Percentiles rank a stretch among this genome's conserved stretches.
phyloP scores from a whole-genome alignment of 23 tunicate species.

The Trididemnum nubilum region DNA sequence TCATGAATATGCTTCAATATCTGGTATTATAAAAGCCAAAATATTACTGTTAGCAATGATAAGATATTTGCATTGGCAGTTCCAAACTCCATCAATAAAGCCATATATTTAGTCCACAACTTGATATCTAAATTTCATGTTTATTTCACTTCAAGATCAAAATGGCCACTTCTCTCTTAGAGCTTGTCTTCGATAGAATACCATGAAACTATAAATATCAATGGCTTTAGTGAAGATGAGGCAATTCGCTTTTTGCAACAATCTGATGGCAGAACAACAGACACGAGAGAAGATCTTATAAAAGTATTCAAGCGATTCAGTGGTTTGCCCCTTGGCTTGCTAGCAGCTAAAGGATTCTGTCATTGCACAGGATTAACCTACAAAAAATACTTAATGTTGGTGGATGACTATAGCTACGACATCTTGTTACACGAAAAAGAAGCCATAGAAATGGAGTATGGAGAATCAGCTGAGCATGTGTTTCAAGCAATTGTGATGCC shows the following conservation, averaged over 20 bases:
- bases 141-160: neutral
- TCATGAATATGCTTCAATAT: too few relatives aligned
- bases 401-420: neutral
- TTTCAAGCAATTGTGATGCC: too few relatives aligned
- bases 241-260: neutral
- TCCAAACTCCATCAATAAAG: too few relatives aligned
- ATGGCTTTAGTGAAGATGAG: conserved; percentile 17
- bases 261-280: neutral
- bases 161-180: neutral
- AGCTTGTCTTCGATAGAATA: too few relatives aligned
- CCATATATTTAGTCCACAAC: too few relatives aligned
- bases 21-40: too few relatives aligned
- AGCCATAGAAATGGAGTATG: neutral
- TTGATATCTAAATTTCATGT: conserved; percentile 7
- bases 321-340: conserved; percentile 30
- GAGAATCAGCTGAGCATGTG: conserved; percentile 22
- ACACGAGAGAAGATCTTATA: neutral
- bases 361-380: neutral
- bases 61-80: too few relatives aligned
- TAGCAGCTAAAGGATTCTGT: conserved; percentile 24
- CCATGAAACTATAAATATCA: too few relatives aligned
- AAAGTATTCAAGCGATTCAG: conserved; percentile 22
- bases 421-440: neutral
- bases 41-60: too few relatives aligned
- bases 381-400: neutral